Base-by-base conservation (phyloP, 2,113 vertebrate species). In the Actenoides lindsayi region DNA sequence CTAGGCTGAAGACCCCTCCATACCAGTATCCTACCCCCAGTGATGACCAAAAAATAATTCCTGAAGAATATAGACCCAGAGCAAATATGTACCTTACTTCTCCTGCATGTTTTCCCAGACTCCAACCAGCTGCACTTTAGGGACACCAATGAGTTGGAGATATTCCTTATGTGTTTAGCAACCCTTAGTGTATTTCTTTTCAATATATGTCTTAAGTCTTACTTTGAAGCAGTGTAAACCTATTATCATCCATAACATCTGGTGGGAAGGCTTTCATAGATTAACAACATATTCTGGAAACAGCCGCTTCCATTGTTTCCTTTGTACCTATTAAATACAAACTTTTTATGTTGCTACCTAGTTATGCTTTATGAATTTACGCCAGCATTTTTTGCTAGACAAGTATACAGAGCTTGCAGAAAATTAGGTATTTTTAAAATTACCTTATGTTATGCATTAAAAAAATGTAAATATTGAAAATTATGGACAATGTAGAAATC, bases 401-500 rank as follows among this genome's bases (percentile, higher is more conserved):
- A 5, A 48, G 5, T 65, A 42, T 27, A 65, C 2, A 42, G 20
- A 65, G 5, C 10, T 37, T 82, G 77, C 70, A 71, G 16, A 67
- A 92, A 77, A 54, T 18, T 35, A 13, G 7, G 1, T 2, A 12
- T 44, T 65, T 62, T 53, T 60, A 42, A 59, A 17, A 21, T 57
- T 60, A 20, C 4, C 0, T 59, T 60, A 48, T 39, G 6, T 70
- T 65, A 51, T 44, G 7, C 6, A 31, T 60, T 62, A n/a, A 90
- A 82, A 42, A 17, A 73, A 46, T 51, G 60, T 33, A 31, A 25
- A n/a, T 30, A 65, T 5, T 68, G 13, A 70, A 65, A 89, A 73
- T 42, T 12, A 65, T 0, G 0, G 42, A 9, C 3, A 2, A 35
- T 4, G 1, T 69, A 30, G 33, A 79, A 91, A 53, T 35, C 21